Evolutionary conservation across 2,888 invertebrate genomes (phyloP).

Genomic region (Hirtodrosophila alboralis): DNA sequence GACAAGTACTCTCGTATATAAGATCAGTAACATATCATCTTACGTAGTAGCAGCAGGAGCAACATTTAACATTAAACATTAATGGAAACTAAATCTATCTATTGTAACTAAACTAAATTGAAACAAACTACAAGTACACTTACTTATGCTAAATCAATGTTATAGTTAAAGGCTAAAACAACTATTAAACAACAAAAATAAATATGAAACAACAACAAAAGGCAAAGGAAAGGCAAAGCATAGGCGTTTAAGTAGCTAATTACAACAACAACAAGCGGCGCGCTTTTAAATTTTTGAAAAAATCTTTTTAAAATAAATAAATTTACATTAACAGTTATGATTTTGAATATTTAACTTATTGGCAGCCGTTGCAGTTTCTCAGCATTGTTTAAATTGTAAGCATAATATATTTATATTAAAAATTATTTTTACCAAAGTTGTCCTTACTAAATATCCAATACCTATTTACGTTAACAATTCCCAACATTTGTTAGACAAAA

Average conservation of each 20-base stretch:
- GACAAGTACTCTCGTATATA: constrained; percentile 31
- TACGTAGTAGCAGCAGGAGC: constrained; percentile 70
- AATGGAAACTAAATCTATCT: constrained; percentile 50
- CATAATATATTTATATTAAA: constrained; percentile 41
- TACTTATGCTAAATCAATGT: constrained; percentile 54
- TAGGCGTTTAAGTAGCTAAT: constrained; percentile 61
- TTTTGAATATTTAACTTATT: constrained; percentile 13
- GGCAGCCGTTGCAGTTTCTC: constrained; percentile 32
- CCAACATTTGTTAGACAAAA: constrained; percentile 65
- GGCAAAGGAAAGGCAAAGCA: constrained; percentile 44
- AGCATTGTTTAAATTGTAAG: constrained; percentile 53
- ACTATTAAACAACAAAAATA: constrained; percentile 10
- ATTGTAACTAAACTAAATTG: constrained; percentile 64
- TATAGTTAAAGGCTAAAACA: constrained; percentile 48
- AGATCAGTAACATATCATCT: constrained; percentile 83
- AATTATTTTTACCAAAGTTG: constrained; percentile 82
- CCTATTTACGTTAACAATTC: constrained; percentile 61
- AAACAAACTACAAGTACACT: constrained; percentile 58
- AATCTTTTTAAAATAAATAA: constrained; percentile 14
- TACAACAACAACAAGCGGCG: constrained; percentile 21
- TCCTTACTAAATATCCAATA: constrained; percentile 79
- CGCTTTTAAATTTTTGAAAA: constrained; percentile 18
- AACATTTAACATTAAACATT: constrained; percentile 27
- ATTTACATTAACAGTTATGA: constrained; percentile 1
- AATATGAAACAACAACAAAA: constrained; percentile 21